These are phyloP conservation scores for Phenganax subtilis DNA, from an alignment of 92 coral and sea anemone species.

Conservation along the genomic window DNA sequence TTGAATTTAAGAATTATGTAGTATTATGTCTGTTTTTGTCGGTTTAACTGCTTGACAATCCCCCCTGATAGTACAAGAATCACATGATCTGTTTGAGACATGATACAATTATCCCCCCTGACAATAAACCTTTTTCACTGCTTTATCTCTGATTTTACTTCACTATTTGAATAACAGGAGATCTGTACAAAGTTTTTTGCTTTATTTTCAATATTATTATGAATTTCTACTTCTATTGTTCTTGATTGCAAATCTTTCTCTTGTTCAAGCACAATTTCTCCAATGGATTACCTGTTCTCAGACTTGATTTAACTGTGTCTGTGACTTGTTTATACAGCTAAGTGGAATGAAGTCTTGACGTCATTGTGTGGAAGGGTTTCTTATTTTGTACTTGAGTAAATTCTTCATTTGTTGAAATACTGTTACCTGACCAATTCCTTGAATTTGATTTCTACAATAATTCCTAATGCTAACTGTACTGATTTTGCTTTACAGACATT, in stretches of 20 bases:
- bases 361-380: background rate
- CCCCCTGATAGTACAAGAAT: too few species aligned
- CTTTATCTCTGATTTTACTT: too few species aligned
- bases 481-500: background rate
- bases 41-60: too few species aligned
- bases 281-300: background rate
- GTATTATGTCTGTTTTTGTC: too few species aligned
- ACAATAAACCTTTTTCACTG: too few species aligned
- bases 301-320: background rate
- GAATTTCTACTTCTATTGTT: too few species aligned
- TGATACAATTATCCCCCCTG: too few species aligned
- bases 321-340: background rate
- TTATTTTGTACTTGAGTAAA: background rate
- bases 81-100: too few species aligned
- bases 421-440: background rate
- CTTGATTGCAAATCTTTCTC: background rate
- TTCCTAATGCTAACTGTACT: background rate
- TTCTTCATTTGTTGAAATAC: background rate
- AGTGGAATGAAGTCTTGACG: background rate
- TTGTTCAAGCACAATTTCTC: background rate
- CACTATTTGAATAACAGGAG: too few species aligned
- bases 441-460: background rate
- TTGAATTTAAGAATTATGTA: too few species aligned
- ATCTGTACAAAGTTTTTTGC: too few species aligned
- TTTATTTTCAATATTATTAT: too few species aligned